Conservation (phyloP, 2,888 invertebrate genomes). For the Netelia virgata region DNA sequence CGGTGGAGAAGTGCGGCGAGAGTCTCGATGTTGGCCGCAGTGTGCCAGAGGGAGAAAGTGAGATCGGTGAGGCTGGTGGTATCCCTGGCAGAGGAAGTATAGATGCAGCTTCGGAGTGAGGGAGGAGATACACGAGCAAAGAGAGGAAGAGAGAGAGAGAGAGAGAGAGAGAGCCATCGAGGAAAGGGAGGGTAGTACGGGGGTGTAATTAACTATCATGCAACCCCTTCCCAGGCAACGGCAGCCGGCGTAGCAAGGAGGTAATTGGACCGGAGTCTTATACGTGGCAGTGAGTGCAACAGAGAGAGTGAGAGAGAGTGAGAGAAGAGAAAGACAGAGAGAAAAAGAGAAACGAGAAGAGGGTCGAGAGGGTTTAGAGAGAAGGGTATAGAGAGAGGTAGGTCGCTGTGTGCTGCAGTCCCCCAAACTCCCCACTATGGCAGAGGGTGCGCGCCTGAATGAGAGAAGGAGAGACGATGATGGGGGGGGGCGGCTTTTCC, state of each 20-base stretch:
- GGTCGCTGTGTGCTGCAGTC: slow-evolving; percentile 24
- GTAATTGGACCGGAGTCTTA: slow-evolving; percentile 84
- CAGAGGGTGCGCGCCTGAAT: neutral
- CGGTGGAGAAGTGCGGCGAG: slow-evolving; percentile 58
- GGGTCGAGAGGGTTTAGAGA: slow-evolving; percentile 26
- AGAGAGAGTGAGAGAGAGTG: neutral
- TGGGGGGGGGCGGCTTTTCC: slow-evolving; percentile 36
- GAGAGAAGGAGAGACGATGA: slow-evolving; percentile 67
- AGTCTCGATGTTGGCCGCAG: slow-evolving; percentile 44
- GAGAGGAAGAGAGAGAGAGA: slow-evolving; percentile 6
- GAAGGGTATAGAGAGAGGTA: slow-evolving; percentile 43
- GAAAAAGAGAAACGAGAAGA: slow-evolving; percentile 1
- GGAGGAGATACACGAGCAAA: slow-evolving; percentile 1
- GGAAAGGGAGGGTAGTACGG: slow-evolving; percentile 62
- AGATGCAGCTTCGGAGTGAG: slow-evolving; percentile 70
- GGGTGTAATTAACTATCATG: slow-evolving; percentile 85
- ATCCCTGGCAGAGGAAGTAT: slow-evolving; percentile 71
- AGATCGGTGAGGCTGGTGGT: slow-evolving; percentile 73
- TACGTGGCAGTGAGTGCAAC: slow-evolving; percentile 25
- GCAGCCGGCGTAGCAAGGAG: slow-evolving; percentile 84
- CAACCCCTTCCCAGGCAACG: slow-evolving; percentile 81
- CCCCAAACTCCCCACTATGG: neutral
- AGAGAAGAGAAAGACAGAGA: slow-evolving; percentile 20
- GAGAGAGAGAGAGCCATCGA: neutral
- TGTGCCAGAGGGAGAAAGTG: slow-evolving; percentile 68